Evolutionary conservation across 1,140 invertebrate genomes (phyloP).

Genomic region (Listronotus bonariensis): DNA sequence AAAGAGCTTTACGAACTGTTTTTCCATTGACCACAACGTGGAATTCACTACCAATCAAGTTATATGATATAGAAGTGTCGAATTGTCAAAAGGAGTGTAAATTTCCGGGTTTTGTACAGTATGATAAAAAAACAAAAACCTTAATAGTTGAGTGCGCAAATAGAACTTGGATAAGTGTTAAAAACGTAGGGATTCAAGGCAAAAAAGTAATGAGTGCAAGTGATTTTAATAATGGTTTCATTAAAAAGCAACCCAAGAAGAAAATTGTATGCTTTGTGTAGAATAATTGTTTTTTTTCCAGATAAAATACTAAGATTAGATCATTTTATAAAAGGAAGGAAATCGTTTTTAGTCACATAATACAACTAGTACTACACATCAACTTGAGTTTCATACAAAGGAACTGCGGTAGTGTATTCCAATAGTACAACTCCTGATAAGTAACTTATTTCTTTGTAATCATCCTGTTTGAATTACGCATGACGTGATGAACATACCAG

Average conservation of each 20-base stretch:
- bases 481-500: no score
- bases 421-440: no score
- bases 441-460: no score
- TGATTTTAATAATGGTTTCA: conserved; percentile 68
- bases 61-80: conserved; percentile 61
- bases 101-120: conserved; percentile 59
- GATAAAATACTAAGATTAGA: no score
- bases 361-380: no score
- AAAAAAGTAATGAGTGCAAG: conserved; percentile 64
- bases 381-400: no score
- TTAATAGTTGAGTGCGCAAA: conserved; percentile 65
- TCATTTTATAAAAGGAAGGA: no score
- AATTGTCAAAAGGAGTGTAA: conserved; percentile 37
- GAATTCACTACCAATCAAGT: conserved; percentile 62
- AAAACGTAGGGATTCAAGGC: conserved; percentile 62
- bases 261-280: conserved; percentile 15
- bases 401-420: no score
- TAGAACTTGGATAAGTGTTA: conserved; percentile 62
- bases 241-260: conserved; percentile 17
- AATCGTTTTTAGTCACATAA: no score
- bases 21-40: conserved; percentile 67
- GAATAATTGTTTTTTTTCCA: no score
- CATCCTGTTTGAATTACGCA: no score
- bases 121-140: conserved; percentile 57
- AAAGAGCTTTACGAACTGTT: conserved; percentile 68